phyloP scores from a whole-genome alignment of 2,888 invertebrate species.

The Celastrina argiolus region DNA sequence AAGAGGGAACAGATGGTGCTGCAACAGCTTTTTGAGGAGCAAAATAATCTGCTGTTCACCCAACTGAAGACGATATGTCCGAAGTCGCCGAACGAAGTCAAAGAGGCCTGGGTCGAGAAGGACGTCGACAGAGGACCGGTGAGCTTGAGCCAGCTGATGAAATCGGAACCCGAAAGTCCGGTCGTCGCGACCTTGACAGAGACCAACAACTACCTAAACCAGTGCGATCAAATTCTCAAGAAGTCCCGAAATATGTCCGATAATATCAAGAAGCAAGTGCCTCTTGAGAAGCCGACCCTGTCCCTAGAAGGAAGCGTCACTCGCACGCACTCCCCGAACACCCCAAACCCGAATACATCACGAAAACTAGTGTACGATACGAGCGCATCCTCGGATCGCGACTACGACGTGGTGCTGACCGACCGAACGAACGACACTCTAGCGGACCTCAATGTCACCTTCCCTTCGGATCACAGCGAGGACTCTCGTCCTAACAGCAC shows the following conservation, averaged over 20 bases:
- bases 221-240: constrained; percentile 56
- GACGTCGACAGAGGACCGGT: constrained; percentile 56
- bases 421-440: constrained; percentile 72
- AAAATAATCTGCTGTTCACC: constrained; percentile 78
- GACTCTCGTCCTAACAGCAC: constrained; percentile 39
- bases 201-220: constrained; percentile 55
- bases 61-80: constrained; percentile 67
- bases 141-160: constrained; percentile 65
- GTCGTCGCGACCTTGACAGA: constrained; percentile 52
- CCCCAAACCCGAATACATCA: constrained; percentile 41
- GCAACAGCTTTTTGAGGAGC: constrained; percentile 81
- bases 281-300: constrained; percentile 41
- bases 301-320: constrained; percentile 43
- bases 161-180: constrained; percentile 45
- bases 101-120: constrained; percentile 59
- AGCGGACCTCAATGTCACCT: constrained; percentile 69
- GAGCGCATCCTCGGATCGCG: constrained; percentile 53
- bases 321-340: constrained; percentile 49
- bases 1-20: constrained; percentile 80
- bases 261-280: constrained; percentile 48
- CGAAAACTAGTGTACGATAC: constrained; percentile 58
- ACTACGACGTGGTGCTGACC: constrained; percentile 57
- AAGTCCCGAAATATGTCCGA: constrained; percentile 58
- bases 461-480: constrained; percentile 62
- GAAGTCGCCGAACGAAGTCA: constrained; percentile 53